Evolutionary conservation across 2,113 vertebrate genomes (phyloP), one percentile per base, ranked within the genome.

Genomic region (Scophthalmus maximus): DNA sequence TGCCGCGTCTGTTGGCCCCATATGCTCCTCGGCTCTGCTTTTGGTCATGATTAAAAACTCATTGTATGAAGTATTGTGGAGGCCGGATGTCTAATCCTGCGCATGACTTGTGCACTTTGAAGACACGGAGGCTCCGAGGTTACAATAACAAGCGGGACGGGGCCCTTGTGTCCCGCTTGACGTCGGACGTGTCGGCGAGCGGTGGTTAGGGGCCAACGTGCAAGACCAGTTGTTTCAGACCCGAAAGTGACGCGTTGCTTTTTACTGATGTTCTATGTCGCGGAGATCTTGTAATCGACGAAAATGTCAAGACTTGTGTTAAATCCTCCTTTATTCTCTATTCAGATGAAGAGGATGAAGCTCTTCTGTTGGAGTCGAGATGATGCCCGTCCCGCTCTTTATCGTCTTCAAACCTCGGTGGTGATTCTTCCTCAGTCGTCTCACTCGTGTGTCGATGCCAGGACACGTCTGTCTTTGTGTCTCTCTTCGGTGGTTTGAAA

Each of bases 21-120:
- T 92, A 93, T 93, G 93, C 82, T 89, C 88, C 88, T 82, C 26
- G 59, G 83, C 81, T 2, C 83, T 63, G 87, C 86, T 84, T 8
- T 78, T 73, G 87, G 42, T 82, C 89, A 87, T 92, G 90, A 94
- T 94, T 94, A 89, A 93, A 93, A 92, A 57, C 85, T 83, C 88
- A 73, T 89, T 91, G 86, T 84, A 73, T 76, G 82, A 71, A 73
- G 71, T 67, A 68, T 50, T 34, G 20, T 73, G 72, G 73, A 82
- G 82, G 62, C 81, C 70, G 64, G 59, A 57, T 55, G 66, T 78
- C 78, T 90, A 86, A 90, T 90, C 88, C 80, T 77, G 62, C 63
- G 73, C 62, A 53, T 92, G 80, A 91, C 89, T 92, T 87, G 85
- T 88, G 90, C 85, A 86, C 83, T 84, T 84, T 87, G 85, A 82